Percentiles rank a stretch among this genome's conserved stretches.
Conservation (phyloP, 2,113 vertebrate genomes). For the Sula dactylatra region DNA sequence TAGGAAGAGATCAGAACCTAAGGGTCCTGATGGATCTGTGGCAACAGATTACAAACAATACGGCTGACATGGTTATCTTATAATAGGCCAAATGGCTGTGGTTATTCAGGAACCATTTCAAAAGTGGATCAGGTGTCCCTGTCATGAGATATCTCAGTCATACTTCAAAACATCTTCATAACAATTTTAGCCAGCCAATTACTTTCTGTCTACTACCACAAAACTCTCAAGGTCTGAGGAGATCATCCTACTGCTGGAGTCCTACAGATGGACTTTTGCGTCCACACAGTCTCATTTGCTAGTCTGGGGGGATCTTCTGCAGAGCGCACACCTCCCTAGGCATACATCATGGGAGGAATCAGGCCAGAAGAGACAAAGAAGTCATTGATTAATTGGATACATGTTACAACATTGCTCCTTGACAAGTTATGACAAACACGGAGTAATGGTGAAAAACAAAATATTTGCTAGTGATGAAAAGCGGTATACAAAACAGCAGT, state of each 20-base stretch:
- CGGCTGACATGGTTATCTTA: not conserved
- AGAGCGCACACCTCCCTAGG: not conserved
- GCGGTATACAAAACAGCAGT: not conserved
- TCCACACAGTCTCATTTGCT: not conserved
- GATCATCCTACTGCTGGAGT: not conserved
- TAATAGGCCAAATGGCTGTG: not conserved
- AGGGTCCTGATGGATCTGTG: not conserved
- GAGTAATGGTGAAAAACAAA: slow-evolving; percentile 5
- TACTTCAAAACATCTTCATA: not conserved
- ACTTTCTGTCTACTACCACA: not conserved
- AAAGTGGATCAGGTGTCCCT: not conserved
- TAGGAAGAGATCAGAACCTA: not conserved
- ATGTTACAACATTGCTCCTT: not conserved
- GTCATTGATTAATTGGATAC: not conserved
- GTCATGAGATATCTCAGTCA: not conserved
- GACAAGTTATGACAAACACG: not conserved
- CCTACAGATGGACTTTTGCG: not conserved
- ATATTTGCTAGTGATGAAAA: slow-evolving; percentile 33
- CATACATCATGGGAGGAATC: not conserved
- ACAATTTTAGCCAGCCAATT: not conserved
- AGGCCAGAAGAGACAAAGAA: not conserved
- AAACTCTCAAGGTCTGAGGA: not conserved
- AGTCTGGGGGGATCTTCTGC: not conserved
- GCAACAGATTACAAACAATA: not conserved
- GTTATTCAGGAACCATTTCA: not conserved